Base-by-base conservation (phyloP, 2,888 invertebrate genomes). In the Colostygia pectinataria region DNA sequence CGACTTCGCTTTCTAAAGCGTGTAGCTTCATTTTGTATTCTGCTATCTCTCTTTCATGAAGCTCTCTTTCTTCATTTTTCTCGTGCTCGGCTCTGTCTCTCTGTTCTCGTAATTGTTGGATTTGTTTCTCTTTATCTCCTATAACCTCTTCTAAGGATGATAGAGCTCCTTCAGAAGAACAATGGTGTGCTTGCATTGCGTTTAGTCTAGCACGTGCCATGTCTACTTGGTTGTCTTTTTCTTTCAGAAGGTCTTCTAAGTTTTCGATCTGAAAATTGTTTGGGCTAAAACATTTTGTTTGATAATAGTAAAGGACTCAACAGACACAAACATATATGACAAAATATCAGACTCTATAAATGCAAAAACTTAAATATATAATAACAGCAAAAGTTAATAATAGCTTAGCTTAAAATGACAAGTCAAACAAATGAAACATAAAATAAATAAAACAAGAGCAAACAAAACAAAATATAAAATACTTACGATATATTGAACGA, bases 201-300 rank as follows among this genome's bases (percentile, higher is more conserved):
- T 96, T 96, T 38, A 97, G 83, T 63, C 98, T 92, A 23, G 97
- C 97, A 61, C 98, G 91, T 1, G 98, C 97, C 95, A 97, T 97
- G 69, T 98, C 97, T 44, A 99, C 96, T 91, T 99, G 98, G 84
- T 97, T 97, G 79, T 99, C 99, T 89, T 99, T 99, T 80, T 99
- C 99, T 86, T 98, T 97, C 40, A 99, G 91, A 42, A 98, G 91
- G 75, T 99, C 99, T 91, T 99, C 99, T 59, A 99, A 91, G 80
- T 98, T 98, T 90, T 99, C 99, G 75, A 99, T 97, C 98, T 99
- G 82, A 66, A 89, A 88, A 58, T 24, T 46, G 7, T 24, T 20
- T 41, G 6, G 6, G 18, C 13, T 31, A 9, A 12, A 37, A 34
- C 0, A 10, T 25, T 23, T 29, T 15, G 24, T n/a, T n/a, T 0